phyloP scores from a whole-genome alignment of 2,888 invertebrate genomes.

The Petrophora chlorosata region DNA sequence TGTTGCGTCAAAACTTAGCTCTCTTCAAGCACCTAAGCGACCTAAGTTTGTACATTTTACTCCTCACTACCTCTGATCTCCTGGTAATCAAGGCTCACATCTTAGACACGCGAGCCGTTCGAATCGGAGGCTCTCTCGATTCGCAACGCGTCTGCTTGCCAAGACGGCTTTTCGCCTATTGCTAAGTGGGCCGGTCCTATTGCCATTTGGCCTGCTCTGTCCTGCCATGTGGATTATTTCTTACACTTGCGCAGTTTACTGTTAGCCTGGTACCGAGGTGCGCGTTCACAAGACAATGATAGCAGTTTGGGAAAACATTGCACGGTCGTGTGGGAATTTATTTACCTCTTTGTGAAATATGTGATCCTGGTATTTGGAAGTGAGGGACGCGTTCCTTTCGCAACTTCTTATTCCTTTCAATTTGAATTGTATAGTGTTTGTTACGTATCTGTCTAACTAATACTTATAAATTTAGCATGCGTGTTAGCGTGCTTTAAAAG shows the following conservation, averaged over 20 bases:
- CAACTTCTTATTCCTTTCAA: too few species aligned
- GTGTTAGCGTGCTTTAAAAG: too few species aligned
- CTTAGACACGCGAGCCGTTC: constrained; percentile 50
- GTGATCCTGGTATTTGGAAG: constrained; percentile 61
- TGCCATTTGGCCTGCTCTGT: constrained; percentile 16
- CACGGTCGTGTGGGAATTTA: constrained; percentile 40
- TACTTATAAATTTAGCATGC: too few species aligned
- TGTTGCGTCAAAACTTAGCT: background rate
- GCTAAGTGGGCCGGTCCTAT: constrained; percentile 1
- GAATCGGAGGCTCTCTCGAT: constrained; percentile 39
- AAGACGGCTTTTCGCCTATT: constrained; percentile 47
- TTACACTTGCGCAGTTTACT: constrained; percentile 25
- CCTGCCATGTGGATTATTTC: background rate
- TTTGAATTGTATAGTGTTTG: too few species aligned
- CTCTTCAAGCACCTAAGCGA: background rate
- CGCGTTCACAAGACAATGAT: constrained; percentile 26
- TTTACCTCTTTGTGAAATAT: constrained; percentile 41
- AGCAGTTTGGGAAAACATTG: constrained; percentile 24
- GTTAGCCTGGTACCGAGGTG: constrained; percentile 31
- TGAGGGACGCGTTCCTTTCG: constrained; percentile 63
- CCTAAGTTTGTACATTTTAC: constrained; percentile 17
- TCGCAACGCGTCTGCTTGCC: constrained; percentile 48
- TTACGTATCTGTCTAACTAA: too few species aligned
- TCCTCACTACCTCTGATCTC: constrained; percentile 47
- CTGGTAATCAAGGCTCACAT: constrained; percentile 54